Evolutionary conservation across 1,140 invertebrate species (phyloP), one percentile per base, ranked within the genome.

Genomic region (Apis dorsata): DNA sequence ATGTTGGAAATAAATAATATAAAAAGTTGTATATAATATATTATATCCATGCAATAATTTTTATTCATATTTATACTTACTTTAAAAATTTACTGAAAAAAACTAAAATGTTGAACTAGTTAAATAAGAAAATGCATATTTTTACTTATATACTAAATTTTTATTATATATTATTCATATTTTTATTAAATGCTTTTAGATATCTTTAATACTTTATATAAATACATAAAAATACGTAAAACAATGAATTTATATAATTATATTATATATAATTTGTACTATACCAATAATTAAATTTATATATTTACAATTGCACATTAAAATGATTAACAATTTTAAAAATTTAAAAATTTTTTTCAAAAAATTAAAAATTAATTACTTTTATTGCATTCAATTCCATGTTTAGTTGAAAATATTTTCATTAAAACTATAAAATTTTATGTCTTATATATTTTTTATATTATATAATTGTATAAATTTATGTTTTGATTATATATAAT

Each of bases 251-350:
- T 34, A 24, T 15, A 34, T 53, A 82, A 53, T 70, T 77, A 49
- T 70, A 69, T 17, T 21, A 49, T 69, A 53, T 68, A 28, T 76
- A 60, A 62, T 82, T 82, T 82, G 74, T 82, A 82, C 80, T 82
- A 77, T 70, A 17, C 7, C 19, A 28, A n/a, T 76, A 51, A 59
- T 81, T 68, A 59, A 10, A 55, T 60, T 51, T 82, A 77, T 60
- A n/a, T 77, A 77, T 69, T 21, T 77, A 82, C 74, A 77, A 60
- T 77, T 76, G 24, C 55, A 69, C 28, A 19, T 60, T 72, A 65
- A 70, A 79, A 15, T 75, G 17, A 24, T 68, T 53, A 76, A n/a
- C 17, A 9, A 60, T 69, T n/a, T 69, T 59, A 49, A 53, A 75
- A 60, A 53, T 59, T 75, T 75, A 12, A 68, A 15, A 75, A 51